These are phyloP conservation scores for Galemys pyrenaicus DNA, from an alignment of 2,113 vertebrate species.

Conservation along the genomic window DNA sequence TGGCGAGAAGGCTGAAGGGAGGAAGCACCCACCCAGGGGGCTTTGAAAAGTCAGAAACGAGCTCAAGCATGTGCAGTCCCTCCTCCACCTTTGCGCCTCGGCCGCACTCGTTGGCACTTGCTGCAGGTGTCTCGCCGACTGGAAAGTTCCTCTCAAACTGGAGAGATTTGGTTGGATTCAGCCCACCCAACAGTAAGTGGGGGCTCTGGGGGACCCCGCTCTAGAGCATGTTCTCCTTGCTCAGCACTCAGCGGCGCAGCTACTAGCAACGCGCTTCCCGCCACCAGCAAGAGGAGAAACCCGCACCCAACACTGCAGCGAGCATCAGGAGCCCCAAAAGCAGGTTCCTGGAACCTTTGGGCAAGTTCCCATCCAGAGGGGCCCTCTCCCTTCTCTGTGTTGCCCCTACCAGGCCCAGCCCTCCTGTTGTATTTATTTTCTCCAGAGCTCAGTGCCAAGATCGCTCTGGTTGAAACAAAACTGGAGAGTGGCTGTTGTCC, in stretches of 20 bases:
- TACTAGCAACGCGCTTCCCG: not conserved
- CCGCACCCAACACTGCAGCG: too few relatives aligned
- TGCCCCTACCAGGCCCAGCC: not conserved
- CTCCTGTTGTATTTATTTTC: not conserved
- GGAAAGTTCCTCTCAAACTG: not conserved
- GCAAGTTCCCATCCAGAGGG: not conserved
- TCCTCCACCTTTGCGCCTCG: not conserved
- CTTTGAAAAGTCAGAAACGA: not conserved
- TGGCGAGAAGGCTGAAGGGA: not conserved
- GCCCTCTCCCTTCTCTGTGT: accelerated
- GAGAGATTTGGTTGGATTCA: not conserved
- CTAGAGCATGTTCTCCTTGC: not conserved
- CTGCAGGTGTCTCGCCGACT: not conserved
- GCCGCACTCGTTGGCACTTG: not conserved
- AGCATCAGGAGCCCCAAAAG: not conserved
- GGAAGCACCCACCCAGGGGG: too few relatives aligned
- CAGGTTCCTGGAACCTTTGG: not conserved
- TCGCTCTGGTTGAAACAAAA: not conserved
- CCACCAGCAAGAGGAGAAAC: not conserved
- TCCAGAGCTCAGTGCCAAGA: not conserved
- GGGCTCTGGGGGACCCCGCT: not conserved
- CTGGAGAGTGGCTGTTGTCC: constrained; percentile 10
- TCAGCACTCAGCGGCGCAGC: not conserved
- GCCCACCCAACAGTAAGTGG: not conserved
- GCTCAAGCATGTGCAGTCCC: not conserved